Evolutionary conservation across 2,113 vertebrate genomes (phyloP), one percentile per base, ranked within the genome.

Genomic region (Atractosteus spatula): DNA sequence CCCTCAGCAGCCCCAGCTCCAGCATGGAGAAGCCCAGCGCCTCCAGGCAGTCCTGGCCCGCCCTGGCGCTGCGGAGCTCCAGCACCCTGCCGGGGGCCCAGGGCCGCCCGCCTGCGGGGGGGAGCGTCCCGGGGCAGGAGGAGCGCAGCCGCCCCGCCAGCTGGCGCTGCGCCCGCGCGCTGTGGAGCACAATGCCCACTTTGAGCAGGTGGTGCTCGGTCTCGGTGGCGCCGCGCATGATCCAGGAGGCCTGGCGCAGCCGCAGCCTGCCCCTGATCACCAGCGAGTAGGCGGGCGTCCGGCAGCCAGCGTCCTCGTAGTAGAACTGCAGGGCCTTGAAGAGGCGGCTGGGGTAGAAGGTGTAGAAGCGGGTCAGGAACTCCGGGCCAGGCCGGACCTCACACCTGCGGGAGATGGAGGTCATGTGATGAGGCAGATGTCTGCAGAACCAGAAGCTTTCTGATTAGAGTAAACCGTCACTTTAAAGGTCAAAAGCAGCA

Each of bases 301-400:
- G 86, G 73, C 96, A 97, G 13, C 80, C 64, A 3, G 93, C 87
- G 84, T 96, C 95, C 7, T 80, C 43, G 84, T 96, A 96, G 82
- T 94, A 96, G 89, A 97, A 95, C 88, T 96, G 95, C 71, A 93
- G 80, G 3, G 92, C 94, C 17, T 89, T 93, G 88, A 97, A 96
- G 78, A 94, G 86, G 57, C 91, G 92, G 82, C 84, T 94, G 68
- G 91, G 66, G 43, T 93, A 93, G 82, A 96, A 97, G 64, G 89
- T 93, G 85, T 97, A 97, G 73, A 91, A 95, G 1, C 93, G 88
- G 71, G 91, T 90, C 56, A 97, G 93, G 87, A 96, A 97, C 89
- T 97, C 95, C 0, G 95, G 95, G 7, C 96, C 95, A 0, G 95
- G 93, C 0, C 93, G 89, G 44, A 96, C 94, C 84, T 98, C 95